Conservation (phyloP, 2,797 vertebrate genomes). For the Discoglossus pictus region DNA sequence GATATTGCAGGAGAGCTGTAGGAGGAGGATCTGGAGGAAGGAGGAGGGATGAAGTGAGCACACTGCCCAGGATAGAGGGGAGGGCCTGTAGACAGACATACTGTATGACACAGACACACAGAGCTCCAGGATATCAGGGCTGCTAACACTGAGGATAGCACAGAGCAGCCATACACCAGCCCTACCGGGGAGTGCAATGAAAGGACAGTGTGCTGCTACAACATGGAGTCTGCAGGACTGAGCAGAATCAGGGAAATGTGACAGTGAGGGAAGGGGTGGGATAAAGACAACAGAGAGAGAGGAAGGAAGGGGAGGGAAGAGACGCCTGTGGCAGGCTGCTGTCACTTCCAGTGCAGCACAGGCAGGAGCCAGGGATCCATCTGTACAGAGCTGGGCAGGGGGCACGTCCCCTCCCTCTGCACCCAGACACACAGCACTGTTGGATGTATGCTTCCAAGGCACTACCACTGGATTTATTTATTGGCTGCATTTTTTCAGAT, state of each 20-base stretch:
- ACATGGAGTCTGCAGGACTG: conserved; percentile 27
- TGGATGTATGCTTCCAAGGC: background rate
- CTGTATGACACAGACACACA: conserved; percentile 12
- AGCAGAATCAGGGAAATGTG: conserved; percentile 46
- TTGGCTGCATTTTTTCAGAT: background rate
- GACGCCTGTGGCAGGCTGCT: conserved; percentile 34
- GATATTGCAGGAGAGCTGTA: too few species aligned
- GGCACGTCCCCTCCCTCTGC: conserved; percentile 8
- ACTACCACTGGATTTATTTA: conserved; percentile 8
- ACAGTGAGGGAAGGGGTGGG: conserved; percentile 49
- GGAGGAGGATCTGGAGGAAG: background rate
- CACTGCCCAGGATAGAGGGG: conserved; percentile 4
- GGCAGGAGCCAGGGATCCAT: conserved; percentile 36
- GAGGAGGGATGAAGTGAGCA: background rate
- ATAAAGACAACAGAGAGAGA: conserved; percentile 24
- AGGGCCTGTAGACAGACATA: conserved; percentile 8
- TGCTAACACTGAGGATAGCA: too few species aligned
- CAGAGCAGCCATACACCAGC: background rate
- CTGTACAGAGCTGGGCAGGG: conserved; percentile 15
- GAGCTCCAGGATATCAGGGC: conserved; percentile 2
- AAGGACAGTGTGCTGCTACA: background rate
- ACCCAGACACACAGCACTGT: background rate
- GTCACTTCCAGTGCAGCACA: conserved; percentile 51
- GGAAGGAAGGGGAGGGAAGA: conserved; percentile 48
- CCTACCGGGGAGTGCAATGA: background rate